These are phyloP conservation scores for Coryphaenoides rupestris DNA, from an alignment of 2,113 vertebrate species.

Conservation along the genomic window DNA sequence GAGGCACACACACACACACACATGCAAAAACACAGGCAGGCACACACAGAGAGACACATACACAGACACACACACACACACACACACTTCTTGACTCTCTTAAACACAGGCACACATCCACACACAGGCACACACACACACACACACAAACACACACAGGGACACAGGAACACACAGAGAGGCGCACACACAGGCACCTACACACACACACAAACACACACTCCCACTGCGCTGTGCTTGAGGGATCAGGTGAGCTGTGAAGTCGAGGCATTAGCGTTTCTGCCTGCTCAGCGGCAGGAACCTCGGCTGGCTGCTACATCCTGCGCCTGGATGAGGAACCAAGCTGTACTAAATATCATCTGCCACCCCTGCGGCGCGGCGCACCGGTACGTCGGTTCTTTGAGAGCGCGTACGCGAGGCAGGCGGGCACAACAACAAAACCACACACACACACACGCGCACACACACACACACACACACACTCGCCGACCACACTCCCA, in stretches of 20 bases:
- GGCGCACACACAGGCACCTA: neutral
- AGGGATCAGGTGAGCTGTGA: neutral
- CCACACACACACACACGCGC: too few relatives aligned
- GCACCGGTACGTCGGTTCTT: neutral
- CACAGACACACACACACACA: neutral
- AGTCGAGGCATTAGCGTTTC: neutral
- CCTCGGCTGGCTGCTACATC: neutral
- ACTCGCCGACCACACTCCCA: neutral
- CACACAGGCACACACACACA: neutral
- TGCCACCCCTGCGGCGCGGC: neutral
- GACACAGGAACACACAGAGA: neutral
- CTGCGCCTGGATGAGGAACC: neutral
- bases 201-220: constrained; percentile 1
- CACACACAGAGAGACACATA: neutral
- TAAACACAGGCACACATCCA: too few relatives aligned
- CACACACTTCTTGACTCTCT: too few relatives aligned
- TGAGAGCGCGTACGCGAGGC: neutral
- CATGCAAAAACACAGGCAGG: neutral
- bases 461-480: too few relatives aligned
- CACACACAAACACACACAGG: neutral
- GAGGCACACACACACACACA: neutral
- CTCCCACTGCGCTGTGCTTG: neutral
- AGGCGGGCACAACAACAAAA: neutral
- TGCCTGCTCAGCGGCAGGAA: neutral
- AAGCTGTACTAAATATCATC: neutral